Evolutionary conservation across 2,888 invertebrate genomes (phyloP), one percentile per base, ranked within the genome.

Genomic region (Folsomia manolachei): DNA sequence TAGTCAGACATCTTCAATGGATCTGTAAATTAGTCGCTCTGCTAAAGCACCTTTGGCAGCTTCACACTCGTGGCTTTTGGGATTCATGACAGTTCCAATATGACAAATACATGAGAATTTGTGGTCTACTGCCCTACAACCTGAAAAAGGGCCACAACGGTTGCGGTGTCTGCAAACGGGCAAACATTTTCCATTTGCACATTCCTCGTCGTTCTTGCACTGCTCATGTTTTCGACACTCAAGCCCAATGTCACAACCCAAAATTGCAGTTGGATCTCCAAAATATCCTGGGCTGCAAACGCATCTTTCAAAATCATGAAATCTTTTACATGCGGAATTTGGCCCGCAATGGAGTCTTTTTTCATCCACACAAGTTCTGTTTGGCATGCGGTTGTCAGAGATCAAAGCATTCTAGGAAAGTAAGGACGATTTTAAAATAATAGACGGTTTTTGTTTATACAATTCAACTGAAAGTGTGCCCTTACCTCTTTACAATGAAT

Each of bases 401-500:
- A 77, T 77, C 75, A 74, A 75, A 4, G 72, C 63, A 61, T 75
- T 72, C 76, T 76, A n/a, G n/a, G 51, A 19, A 62, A 24, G 18
- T 63, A n/a, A 64, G 26, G 19, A 64, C 2, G 21, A 14, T 24
- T 23, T 63, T 9, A 24, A 60, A 56, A 23, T 68, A 51, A 2
- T 53, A 51, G 9, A 51, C 18, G 18, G 51, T 51, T 11, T 51
- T 51, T 11, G n/a, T n/a, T 11, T 51, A 51, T 11, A 51, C 51
- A 51, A 11, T 51, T 51, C 18, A 51, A 51, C 18, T n/a, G n/a
- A n/a, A 51, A 51, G 18, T 51, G 19, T 27, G 27, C 1, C 27
- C 25, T 27, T 69, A 76, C 76, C 66, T 77, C 77, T 62, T 75
- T 77, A 72, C 77, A 77, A 61, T 77, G 75, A 11, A 72, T 21